Evolutionary conservation across 1,140 invertebrate species (phyloP).

Genomic region (Cotesia typhae): DNA sequence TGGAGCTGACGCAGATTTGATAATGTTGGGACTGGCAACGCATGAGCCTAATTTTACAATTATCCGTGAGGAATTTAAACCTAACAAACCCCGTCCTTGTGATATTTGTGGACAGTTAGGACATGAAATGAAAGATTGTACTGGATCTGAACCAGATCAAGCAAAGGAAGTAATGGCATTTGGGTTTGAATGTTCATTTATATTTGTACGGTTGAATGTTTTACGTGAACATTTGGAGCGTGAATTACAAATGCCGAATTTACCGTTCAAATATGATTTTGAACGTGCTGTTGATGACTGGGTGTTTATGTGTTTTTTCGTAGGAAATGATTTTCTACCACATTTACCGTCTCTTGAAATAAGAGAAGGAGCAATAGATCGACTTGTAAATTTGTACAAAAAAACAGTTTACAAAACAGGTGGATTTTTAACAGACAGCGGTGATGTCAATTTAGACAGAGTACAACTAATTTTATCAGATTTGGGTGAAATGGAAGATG

Average conservation of each 20-base stretch:
- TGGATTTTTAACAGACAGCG: conserved; percentile 95
- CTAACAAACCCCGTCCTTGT: conserved; percentile 95
- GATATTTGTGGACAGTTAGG: conserved; percentile 95
- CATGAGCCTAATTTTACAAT: conserved; percentile 99
- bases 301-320: conserved; percentile 99
- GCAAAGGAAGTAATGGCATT: conserved; percentile 69
- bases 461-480: conserved; percentile 96
- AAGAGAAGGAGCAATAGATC: conserved; percentile 96
- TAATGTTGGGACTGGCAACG: conserved; percentile 97
- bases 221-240: conserved; percentile 94
- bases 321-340: conserved; percentile 99
- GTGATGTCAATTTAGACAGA: conserved; percentile 89
- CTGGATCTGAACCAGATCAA: conserved; percentile 71
- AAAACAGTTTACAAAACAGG: conserved; percentile 92
- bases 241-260: conserved; percentile 91
- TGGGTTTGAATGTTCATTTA: conserved; percentile 80
- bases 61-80: conserved; percentile 98
- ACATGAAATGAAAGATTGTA: conserved; percentile 96
- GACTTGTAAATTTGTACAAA: conserved; percentile 94
- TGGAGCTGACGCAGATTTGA: conserved; percentile 98
- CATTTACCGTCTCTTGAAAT: conserved; percentile 99
- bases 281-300: conserved; percentile 96
- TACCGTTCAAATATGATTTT: conserved; percentile 92
- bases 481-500: conserved; percentile 93
- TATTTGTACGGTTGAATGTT: conserved; percentile 92